Evolutionary conservation across 2,113 vertebrate species (phyloP).

Genomic region (Rhinolophus ferrumequinum): DNA sequence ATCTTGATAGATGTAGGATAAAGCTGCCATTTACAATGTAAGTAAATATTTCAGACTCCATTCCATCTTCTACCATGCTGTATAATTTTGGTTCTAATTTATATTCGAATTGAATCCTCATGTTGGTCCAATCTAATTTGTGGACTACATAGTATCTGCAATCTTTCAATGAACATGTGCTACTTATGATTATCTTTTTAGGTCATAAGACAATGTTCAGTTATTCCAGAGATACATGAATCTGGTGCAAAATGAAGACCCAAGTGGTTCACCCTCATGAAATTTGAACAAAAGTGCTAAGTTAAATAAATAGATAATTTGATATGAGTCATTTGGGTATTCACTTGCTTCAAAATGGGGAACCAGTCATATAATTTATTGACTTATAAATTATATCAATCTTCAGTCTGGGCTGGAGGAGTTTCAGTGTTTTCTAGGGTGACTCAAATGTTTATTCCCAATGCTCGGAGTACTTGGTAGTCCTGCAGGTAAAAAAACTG

Average conservation of each 20-base stretch:
- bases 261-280: background rate
- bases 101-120: background rate
- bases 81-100: background rate
- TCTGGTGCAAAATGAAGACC: background rate
- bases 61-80: background rate
- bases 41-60: background rate
- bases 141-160: background rate
- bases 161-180: background rate
- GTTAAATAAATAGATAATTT: slow-evolving; percentile 4
- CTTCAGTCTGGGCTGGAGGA: background rate
- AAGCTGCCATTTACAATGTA: background rate
- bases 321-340: background rate
- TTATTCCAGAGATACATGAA: background rate
- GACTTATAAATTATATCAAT: too few relatives aligned
- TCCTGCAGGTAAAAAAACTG: background rate
- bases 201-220: background rate
- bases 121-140: background rate
- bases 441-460: too few relatives aligned
- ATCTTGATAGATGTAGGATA: background rate
- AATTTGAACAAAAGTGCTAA: slow-evolving; percentile 32
- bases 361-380: background rate
- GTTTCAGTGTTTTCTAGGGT: too few relatives aligned
- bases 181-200: background rate
- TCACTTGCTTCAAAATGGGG: background rate
- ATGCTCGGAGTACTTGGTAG: background rate